A percentile compares a stretch with the other conserved stretches of the same genome.
phyloP scores from a whole-genome alignment of 2,797 vertebrate genomes.

The Molossus molossus region DNA sequence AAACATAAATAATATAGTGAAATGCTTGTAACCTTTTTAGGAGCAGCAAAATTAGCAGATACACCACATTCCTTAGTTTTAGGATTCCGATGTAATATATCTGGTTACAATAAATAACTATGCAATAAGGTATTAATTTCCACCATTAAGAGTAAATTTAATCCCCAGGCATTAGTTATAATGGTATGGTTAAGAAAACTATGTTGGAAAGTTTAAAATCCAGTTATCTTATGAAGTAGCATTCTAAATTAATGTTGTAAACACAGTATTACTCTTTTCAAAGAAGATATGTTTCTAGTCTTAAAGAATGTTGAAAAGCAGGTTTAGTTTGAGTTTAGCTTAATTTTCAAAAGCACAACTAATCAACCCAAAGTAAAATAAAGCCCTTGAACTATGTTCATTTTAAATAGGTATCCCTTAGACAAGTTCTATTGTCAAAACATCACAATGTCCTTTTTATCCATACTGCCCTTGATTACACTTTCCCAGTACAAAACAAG shows the following conservation, averaged over 20 bases:
- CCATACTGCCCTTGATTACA: background rate
- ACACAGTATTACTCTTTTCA: constrained; percentile 10
- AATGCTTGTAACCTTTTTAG: background rate
- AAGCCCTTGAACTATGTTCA: background rate
- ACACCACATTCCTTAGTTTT: background rate
- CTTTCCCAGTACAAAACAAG: constrained; percentile 39
- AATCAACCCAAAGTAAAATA: constrained; percentile 45
- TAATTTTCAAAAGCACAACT: constrained; percentile 12
- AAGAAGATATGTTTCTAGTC: background rate
- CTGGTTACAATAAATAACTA: constrained; percentile 44
- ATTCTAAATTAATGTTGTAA: constrained; percentile 24
- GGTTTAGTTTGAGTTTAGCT: constrained; percentile 45
- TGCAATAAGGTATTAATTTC: background rate
- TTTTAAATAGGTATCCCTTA: constrained; percentile 4
- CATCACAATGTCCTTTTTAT: background rate
- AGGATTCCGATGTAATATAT: background rate
- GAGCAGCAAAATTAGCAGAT: background rate
- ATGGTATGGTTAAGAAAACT: background rate
- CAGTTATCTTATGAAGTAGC: background rate
- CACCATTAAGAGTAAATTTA: constrained; percentile 21
- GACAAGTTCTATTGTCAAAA: background rate
- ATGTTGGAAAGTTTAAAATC: constrained; percentile 48
- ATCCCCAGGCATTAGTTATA: background rate
- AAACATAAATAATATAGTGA: background rate
- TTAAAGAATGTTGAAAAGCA: constrained; percentile 27